Conservation (phyloP, 2,113 vertebrate species). For the Tenrec ecaudatus region DNA sequence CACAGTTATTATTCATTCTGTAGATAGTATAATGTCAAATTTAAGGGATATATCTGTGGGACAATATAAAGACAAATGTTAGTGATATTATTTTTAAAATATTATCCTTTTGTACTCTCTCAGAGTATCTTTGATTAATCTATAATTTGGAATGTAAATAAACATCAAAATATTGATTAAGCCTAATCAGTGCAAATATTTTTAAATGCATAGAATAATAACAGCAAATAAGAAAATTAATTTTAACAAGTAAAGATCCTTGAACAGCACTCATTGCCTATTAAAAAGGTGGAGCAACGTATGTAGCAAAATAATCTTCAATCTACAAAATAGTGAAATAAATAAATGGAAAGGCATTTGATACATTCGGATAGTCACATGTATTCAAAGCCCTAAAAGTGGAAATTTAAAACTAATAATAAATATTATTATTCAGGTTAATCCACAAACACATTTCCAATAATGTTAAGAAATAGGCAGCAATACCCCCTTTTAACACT, state of each 20-base stretch:
- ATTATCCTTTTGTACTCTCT: neutral
- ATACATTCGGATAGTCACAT: slow-evolving; percentile 31
- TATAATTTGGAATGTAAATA: neutral
- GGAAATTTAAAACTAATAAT: slow-evolving; percentile 52
- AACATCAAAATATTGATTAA: neutral
- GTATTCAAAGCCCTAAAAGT: slow-evolving; percentile 52
- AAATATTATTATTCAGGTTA: slow-evolving; percentile 63
- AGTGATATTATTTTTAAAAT: neutral
- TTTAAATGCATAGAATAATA: neutral
- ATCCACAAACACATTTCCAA: slow-evolving; percentile 60
- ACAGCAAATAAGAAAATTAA: neutral
- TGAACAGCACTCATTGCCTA: neutral
- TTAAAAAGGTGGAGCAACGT: neutral
- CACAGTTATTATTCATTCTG: neutral
- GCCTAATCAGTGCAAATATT: neutral
- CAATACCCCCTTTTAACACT: neutral
- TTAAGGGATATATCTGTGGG: neutral
- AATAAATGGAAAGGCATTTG: slow-evolving; percentile 57
- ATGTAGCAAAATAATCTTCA: neutral
- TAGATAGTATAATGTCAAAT: neutral
- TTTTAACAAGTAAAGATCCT: neutral
- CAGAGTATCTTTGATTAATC: neutral
- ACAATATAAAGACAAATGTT: neutral
- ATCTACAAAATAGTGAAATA: slow-evolving; percentile 42
- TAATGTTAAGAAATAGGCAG: slow-evolving; percentile 20